These are phyloP conservation scores for Percina caprodes DNA, from an alignment of 2,113 vertebrate species.

Conservation along the genomic window DNA sequence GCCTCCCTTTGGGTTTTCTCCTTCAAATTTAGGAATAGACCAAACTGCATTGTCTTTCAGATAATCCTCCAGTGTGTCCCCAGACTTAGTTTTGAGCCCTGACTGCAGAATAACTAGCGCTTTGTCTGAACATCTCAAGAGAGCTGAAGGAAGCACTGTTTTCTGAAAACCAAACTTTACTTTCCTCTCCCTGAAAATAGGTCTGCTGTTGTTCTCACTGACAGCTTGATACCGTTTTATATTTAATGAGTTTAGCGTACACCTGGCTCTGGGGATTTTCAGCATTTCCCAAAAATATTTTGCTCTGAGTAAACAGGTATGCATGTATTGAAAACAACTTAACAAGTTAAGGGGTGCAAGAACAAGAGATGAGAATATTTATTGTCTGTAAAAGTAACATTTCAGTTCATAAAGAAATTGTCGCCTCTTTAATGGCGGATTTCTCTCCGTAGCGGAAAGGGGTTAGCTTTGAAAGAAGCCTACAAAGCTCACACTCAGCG, in stretches of 20 bases:
- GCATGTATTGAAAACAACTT: not conserved
- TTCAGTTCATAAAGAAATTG: not conserved
- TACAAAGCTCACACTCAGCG: not conserved
- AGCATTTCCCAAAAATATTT: not conserved
- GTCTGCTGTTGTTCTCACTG: not conserved
- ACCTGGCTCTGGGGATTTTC: not conserved
- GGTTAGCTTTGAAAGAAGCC: not conserved
- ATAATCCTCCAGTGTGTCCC: conserved; percentile 29
- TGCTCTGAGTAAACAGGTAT: not conserved
- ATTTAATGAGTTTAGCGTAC: not conserved
- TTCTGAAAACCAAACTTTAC: conserved; percentile 2
- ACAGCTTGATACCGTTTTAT: not conserved
- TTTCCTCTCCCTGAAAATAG: conserved; percentile 8
- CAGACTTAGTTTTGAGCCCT: conserved; percentile 22
- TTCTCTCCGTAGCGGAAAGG: not conserved
- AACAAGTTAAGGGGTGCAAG: not conserved
- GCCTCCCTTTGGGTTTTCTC: conserved; percentile 3
- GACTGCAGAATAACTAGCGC: not conserved
- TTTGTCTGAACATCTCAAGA: conserved; percentile 21
- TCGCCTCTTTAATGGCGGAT: not conserved
- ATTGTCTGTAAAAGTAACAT: not conserved
- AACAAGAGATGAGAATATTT: not conserved
- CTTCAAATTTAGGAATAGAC: conserved; percentile 1
- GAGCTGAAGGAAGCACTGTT: conserved; percentile 17
- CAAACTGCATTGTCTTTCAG: not conserved